Base-by-base conservation (phyloP, 2,888 invertebrate genomes). In the Leucophora obtusa region DNA sequence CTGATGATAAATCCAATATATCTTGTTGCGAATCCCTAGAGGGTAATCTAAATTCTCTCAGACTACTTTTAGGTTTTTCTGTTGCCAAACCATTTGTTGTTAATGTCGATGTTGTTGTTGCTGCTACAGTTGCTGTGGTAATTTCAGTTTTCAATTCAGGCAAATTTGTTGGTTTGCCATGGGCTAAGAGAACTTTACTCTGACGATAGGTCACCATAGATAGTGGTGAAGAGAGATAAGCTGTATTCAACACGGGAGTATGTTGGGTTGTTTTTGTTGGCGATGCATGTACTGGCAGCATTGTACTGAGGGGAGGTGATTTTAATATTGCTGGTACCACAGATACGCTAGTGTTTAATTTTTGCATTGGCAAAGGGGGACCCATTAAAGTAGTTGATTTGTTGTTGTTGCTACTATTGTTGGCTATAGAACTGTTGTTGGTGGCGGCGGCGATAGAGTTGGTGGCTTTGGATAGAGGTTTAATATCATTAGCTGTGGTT, bases 1-100 rank as follows among this genome's bases (percentile, higher is more conserved):
- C 84, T 8, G 85, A 84, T 1, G 93, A 92, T 59, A 93, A 86
- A 86, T 92, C 93, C 70, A 93, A 87, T 18, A 92, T 92, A 33
- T 92, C 92, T 53, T 91, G 90, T 79, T 90, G 91, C 82, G 92
- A 92, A 82, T 89, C 89, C 72, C 88, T 86, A 7, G 84, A 84
- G 15, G 84, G 83, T 18, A 87, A 86, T 43, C 89, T 83, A 84
- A 91, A 91, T 53, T 89, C 87, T 28, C 89, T 87, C 75, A 86
- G 83, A 81, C 87, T 87, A 17, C 85, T 85, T 83, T 86, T 87
- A 53, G 85, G 83, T 79, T 85, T 87, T 24, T 84, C 85, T 8
- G 79, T 68, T 10, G 85, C 74, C 21, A 72, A 58, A 0, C 76
- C 74, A 60, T 79, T 79, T 43, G 74, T 56, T 59, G 73, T 59